These are phyloP conservation scores for Melanotaenia pygmaea DNA, from an alignment of 2,797 vertebrate genomes.

Conservation along the genomic window DNA sequence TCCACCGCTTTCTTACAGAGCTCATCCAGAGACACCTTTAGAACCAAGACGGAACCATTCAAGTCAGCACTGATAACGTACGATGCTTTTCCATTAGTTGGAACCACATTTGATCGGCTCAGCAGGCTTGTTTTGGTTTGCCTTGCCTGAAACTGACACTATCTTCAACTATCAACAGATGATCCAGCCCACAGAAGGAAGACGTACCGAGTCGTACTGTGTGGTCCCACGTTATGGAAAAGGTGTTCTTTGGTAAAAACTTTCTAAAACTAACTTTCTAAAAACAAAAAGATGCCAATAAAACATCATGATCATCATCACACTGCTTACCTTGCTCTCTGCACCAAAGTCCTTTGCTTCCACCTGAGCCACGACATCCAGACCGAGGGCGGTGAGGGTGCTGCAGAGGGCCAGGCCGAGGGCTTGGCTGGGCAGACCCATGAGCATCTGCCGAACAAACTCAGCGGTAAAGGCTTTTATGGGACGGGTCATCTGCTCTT, in stretches of 20 bases:
- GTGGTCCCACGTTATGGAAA: too few relatives aligned
- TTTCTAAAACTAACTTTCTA: not conserved
- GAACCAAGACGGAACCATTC: not conserved
- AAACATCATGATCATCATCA: not conserved
- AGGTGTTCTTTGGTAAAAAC: too few relatives aligned
- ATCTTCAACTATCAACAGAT: too few relatives aligned
- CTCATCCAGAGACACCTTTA: constrained; percentile 93
- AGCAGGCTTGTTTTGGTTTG: too few relatives aligned
- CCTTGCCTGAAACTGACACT: too few relatives aligned
- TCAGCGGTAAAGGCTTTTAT: constrained; percentile 98
- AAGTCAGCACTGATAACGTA: not conserved
- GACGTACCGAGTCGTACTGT: too few relatives aligned
- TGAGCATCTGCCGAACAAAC: constrained; percentile 94
- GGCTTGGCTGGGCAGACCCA: constrained; percentile 95
- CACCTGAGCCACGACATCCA: constrained; percentile 94
- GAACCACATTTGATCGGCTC: too few relatives aligned
- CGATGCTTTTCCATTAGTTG: too few relatives aligned
- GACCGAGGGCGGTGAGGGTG: constrained; percentile 91
- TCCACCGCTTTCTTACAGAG: constrained; percentile 95
- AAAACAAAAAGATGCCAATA: not conserved
- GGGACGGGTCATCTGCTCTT: constrained; percentile 97
- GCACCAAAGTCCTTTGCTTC: constrained; percentile 97
- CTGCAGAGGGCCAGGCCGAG: constrained; percentile 94
- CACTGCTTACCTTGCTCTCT: constrained; percentile 85
- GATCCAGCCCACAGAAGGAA: too few relatives aligned